A percentile compares a stretch with the other conserved stretches of the same genome.
phyloP scores from a whole-genome alignment of 1,140 invertebrate genomes.

The Holotrichia oblita region DNA sequence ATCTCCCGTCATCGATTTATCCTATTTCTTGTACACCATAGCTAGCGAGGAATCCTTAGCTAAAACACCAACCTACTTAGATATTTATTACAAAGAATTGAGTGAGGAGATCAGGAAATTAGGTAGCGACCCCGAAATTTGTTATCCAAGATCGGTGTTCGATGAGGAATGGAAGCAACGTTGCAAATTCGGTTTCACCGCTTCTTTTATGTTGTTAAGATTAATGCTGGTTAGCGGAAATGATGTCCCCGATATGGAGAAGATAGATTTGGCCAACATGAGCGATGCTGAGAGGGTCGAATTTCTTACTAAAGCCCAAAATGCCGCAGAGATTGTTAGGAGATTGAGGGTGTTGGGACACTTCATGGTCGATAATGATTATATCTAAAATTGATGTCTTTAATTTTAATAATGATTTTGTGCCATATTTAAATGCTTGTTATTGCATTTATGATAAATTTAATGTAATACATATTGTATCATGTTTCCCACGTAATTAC shows the following conservation, averaged over 20 bases:
- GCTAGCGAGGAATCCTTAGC: background rate
- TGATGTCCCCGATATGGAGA: background rate
- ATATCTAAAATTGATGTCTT: background rate
- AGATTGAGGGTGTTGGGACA: background rate
- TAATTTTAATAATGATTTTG: background rate
- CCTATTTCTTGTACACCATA: constrained; percentile 4
- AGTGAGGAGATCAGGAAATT: background rate
- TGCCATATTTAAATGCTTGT: background rate
- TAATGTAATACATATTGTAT: too few relatives aligned
- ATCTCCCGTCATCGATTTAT: background rate
- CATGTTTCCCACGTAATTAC: too few relatives aligned
- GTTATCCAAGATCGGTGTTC: background rate
- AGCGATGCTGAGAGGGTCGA: background rate
- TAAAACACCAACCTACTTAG: background rate
- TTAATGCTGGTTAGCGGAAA: background rate
- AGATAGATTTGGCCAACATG: background rate
- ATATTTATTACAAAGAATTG: background rate
- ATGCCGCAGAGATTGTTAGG: background rate
- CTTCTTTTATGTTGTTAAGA: background rate
- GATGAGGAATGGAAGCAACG: background rate
- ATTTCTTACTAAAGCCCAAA: background rate
- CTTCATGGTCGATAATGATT: background rate
- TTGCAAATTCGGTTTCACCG: background rate
- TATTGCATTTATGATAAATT: too few relatives aligned
- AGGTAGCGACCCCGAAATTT: background rate